A percentile compares a stretch with the other conserved stretches of the same genome.
phyloP scores from a whole-genome alignment of 2,888 invertebrate genomes.

The Dryobotodes eremita region DNA sequence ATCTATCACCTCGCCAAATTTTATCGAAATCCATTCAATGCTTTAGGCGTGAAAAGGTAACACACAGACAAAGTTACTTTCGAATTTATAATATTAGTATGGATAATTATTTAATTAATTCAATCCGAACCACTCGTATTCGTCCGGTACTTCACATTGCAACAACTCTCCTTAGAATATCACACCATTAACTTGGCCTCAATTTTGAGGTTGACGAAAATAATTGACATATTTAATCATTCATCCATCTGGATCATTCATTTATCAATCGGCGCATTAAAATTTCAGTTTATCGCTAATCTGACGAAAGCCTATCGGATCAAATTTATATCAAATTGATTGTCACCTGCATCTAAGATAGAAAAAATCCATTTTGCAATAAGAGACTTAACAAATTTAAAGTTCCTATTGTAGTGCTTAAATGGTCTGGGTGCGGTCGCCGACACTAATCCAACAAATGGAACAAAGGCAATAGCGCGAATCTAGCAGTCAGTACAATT shows the following conservation, averaged over 20 bases:
- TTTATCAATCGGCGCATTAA: neutral
- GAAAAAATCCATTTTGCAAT: too few species aligned
- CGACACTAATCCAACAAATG: conserved; percentile 7
- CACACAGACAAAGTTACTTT: too few species aligned
- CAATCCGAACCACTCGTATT: neutral
- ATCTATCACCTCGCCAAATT: too few species aligned
- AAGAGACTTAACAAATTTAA: neutral
- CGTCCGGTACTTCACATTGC: neutral
- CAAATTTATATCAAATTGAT: too few species aligned
- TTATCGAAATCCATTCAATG: too few species aligned
- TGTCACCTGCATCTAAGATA: too few species aligned
- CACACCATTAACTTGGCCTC: neutral
- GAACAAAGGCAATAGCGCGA: conserved; percentile 2
- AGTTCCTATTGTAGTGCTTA: neutral
- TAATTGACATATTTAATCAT: neutral
- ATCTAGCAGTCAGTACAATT: conserved; percentile 15
- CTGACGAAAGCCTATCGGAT: too few species aligned
- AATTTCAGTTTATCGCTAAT: too few species aligned
- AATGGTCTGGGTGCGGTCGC: neutral
- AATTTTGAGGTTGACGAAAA: neutral
- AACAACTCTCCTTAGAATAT: neutral
- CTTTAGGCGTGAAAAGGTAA: too few species aligned
- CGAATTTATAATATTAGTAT: too few species aligned
- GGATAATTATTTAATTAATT: conserved; percentile 2
- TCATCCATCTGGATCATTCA: neutral